Percentiles rank a stretch among this genome's conserved stretches.
These are phyloP conservation scores for Clarias gariepinus DNA, from an alignment of 2,113 vertebrate genomes.

Conservation along the genomic window DNA sequence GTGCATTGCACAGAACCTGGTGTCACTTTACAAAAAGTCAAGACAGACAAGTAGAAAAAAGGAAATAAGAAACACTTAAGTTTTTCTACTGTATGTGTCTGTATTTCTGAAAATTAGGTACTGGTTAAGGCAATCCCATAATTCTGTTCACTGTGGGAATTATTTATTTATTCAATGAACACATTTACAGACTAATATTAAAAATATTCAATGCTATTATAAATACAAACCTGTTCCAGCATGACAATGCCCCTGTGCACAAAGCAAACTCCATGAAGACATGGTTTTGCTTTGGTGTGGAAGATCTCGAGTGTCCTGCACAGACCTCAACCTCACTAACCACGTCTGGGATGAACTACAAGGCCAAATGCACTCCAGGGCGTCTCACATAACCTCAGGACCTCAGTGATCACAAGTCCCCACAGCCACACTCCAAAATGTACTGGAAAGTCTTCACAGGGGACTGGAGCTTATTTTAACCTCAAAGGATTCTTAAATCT, in stretches of 20 bases:
- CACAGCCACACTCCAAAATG: background rate
- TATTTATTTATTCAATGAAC: background rate
- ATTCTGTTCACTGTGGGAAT: background rate
- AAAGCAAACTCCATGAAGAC: background rate
- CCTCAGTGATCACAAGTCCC: background rate
- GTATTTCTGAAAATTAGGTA: background rate
- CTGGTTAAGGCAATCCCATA: background rate
- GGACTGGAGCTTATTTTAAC: background rate
- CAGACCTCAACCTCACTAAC: background rate
- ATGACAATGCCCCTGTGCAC: background rate
- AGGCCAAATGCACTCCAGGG: background rate
- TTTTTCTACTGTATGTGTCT: background rate
- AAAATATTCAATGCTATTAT: no score
- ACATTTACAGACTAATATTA: background rate
- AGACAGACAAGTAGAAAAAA: background rate
- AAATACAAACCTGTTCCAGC: background rate
- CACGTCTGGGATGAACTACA: background rate
- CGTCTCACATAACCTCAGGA: background rate
- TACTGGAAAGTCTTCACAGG: background rate
- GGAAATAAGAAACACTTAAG: background rate
- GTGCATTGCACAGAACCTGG: background rate
- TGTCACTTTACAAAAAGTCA: background rate
- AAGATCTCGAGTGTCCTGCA: background rate
- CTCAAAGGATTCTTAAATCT: background rate
- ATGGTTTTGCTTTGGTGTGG: background rate